These are phyloP conservation scores for Nothocercus julius DNA, from an alignment of 2,113 vertebrate genomes.

Conservation along the genomic window DNA sequence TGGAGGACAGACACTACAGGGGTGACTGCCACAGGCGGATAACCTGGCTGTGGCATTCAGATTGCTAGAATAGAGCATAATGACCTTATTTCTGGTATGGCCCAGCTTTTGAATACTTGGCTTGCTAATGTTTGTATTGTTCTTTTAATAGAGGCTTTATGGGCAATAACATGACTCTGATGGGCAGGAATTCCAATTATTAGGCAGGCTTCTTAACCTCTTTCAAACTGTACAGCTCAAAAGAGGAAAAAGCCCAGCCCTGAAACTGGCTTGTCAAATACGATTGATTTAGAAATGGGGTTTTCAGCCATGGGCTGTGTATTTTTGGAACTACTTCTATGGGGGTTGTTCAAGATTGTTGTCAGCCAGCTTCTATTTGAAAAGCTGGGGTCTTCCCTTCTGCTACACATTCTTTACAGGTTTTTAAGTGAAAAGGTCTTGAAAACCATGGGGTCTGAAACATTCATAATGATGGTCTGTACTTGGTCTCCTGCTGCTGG, in stretches of 20 bases:
- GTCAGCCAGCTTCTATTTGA: neutral
- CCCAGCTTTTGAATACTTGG: neutral
- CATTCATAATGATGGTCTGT: neutral
- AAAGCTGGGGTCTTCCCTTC: neutral
- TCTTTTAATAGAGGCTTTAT: neutral
- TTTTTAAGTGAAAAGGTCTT: neutral
- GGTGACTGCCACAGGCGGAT: neutral
- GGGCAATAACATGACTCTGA: neutral
- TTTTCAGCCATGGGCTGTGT: neutral
- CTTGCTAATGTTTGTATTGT: neutral
- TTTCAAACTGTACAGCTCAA: neutral
- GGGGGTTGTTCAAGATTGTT: neutral
- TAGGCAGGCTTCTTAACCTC: neutral
- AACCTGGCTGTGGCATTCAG: neutral
- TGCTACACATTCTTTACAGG: neutral
- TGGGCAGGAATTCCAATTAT: neutral
- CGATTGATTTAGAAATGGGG: neutral
- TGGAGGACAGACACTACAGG: neutral
- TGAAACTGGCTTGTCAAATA: neutral
- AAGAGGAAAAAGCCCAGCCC: neutral
- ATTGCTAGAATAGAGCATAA: neutral
- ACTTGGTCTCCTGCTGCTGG: neutral
- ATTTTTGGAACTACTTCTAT: neutral
- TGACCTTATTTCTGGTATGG: neutral
- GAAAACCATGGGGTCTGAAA: neutral